These are phyloP conservation scores for Seriola rivoliana DNA, from an alignment of 2,113 vertebrate species.

Conservation along the genomic window DNA sequence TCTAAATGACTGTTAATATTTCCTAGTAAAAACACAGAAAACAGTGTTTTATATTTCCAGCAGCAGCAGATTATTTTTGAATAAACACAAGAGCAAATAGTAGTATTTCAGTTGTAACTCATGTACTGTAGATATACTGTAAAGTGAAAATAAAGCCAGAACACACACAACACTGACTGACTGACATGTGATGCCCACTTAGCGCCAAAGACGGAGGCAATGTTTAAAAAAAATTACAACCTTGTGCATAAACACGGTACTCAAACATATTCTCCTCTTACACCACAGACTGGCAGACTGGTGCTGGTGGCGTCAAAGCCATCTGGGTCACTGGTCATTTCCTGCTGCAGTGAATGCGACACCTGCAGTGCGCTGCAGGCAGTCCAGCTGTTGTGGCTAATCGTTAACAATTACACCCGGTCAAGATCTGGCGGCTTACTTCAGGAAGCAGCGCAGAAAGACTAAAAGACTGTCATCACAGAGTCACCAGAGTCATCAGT, in stretches of 20 bases:
- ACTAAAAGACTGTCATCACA: not conserved
- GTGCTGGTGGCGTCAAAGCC: slow-evolving; percentile 16
- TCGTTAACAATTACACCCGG: slow-evolving; percentile 53
- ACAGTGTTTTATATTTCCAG: slow-evolving; percentile 13
- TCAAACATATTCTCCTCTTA: not conserved
- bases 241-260: not conserved
- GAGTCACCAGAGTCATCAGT: not conserved
- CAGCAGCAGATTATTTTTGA: not conserved
- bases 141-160: not conserved
- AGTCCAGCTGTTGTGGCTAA: slow-evolving; percentile 42
- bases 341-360: slow-evolving; percentile 52
- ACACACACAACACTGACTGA: not conserved
- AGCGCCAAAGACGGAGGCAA: not conserved
- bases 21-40: not conserved
- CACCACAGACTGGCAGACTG: slow-evolving; percentile 20
- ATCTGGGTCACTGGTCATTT: slow-evolving; percentile 57
- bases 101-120: not conserved
- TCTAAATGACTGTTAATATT: not conserved
- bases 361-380: slow-evolving; percentile 46
- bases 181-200: too few species aligned
- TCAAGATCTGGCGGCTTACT: slow-evolving; percentile 12
- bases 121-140: not conserved
- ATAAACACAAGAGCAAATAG: not conserved
- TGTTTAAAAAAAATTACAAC: not conserved
- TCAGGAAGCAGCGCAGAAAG: not conserved